These are phyloP conservation scores for Antigone vipio DNA, from an alignment of 2,113 vertebrate species.

Conservation along the genomic window DNA sequence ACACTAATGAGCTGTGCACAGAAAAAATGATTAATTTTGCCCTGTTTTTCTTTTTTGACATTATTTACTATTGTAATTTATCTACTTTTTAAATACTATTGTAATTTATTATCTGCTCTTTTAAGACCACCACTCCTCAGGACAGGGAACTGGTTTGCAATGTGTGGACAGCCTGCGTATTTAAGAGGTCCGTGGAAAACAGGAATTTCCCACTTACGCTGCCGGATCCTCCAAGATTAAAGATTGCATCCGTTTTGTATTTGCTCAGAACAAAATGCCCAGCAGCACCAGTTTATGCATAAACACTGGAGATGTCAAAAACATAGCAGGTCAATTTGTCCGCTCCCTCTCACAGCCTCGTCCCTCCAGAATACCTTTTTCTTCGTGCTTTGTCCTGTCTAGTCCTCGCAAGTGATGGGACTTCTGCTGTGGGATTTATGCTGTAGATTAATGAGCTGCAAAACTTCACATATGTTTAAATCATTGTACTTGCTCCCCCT, in stretches of 20 bases:
- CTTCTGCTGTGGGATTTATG: background rate
- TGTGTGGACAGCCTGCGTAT: accelerated
- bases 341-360: background rate
- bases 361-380: background rate
- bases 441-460: slow-evolving; percentile 1
- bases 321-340: background rate
- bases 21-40: background rate
- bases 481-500: background rate
- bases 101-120: background rate
- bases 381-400: background rate
- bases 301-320: background rate
- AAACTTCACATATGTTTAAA: slow-evolving; percentile 22
- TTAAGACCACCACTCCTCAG: background rate
- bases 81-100: background rate
- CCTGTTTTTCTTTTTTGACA: background rate
- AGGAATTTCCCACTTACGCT: background rate
- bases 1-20: background rate
- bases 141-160: background rate
- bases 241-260: background rate
- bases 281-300: background rate
- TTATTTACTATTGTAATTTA: background rate
- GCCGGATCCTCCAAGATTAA: background rate
- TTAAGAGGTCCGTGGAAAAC: background rate
- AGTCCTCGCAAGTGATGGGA: background rate
- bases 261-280: background rate